Base-by-base conservation (phyloP, 1,140 invertebrate genomes). In the Drosophila miranda region DNA sequence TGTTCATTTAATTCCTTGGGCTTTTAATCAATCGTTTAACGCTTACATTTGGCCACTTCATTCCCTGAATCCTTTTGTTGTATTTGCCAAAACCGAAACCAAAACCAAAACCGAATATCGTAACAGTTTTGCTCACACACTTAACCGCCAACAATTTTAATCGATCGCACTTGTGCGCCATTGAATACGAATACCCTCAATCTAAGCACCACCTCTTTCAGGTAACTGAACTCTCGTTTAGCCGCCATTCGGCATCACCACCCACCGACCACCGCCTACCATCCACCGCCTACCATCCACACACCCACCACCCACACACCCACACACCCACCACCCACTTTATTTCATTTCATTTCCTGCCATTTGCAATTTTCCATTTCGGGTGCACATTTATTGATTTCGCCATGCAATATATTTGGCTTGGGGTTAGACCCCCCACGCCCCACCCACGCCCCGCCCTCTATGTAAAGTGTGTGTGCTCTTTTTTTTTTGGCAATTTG, bases 301-400 rank as follows among this genome's bases (percentile, higher is more conserved):
- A 16, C 30, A 34, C 9, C 30, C 9, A 1, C 34, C 3, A 0
- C 7, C 6, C 13, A 13, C n/a, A 0, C 43, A 14, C 7, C 49
- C 5, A 9, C 14, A 23, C 2, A 23, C 14, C 38, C 54, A 14
- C n/a, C 13, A 8, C 48, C 46, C 59, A 55, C 52, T 56, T 76
- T 63, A 68, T 68, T 68, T 68, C 66, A 76, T 76, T 76, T 76
- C 57, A 57, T 77, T 77, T 76, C 74, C 59, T 71, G 73, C 52
- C 66, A 68, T 68, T 68, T 68, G 66, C 50, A 68, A 68, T 68
- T 68, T 68, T 68, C 66, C 66, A 68, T 69, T 76, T 75, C 64
- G 51, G 43, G 56, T 50, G 73, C 72, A 68, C 48, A 76, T 62
- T 77, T 77, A 77, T 77, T 70, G 75, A 77, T 77, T 77, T 70